These are phyloP conservation scores for Drosophila longiperda DNA, from an alignment of 2,888 invertebrate species.

Conservation along the genomic window DNA sequence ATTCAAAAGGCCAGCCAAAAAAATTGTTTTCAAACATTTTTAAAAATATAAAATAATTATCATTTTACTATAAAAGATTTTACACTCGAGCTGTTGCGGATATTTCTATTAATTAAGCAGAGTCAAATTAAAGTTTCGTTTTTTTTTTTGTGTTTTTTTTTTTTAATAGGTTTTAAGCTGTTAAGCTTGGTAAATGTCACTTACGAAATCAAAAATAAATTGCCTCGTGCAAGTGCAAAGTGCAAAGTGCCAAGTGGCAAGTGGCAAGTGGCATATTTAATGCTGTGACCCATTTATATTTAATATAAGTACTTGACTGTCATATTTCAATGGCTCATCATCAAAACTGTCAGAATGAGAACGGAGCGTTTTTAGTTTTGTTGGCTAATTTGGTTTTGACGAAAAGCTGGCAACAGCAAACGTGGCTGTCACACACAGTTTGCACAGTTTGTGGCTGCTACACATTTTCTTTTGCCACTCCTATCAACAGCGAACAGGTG, in stretches of 20 bases:
- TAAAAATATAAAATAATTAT: too few species aligned
- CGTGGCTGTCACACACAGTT: slow-evolving; percentile 17
- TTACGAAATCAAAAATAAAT: not conserved
- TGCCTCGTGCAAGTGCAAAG: not conserved
- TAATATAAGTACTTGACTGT: slow-evolving; percentile 1
- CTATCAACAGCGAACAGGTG: slow-evolving; percentile 19
- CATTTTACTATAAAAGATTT: too few species aligned
- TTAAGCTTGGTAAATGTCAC: not conserved
- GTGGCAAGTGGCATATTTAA: not conserved
- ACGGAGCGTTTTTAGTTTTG: slow-evolving; percentile 27
- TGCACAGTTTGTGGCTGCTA: not conserved
- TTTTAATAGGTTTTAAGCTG: not conserved
- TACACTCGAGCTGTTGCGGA: too few species aligned
- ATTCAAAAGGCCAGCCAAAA: not conserved
- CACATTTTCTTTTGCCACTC: slow-evolving; percentile 2
- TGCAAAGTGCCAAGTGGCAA: not conserved
- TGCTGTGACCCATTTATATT: not conserved
- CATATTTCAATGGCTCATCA: slow-evolving; percentile 13
- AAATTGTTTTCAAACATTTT: not conserved
- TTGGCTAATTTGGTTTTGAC: slow-evolving; percentile 35
- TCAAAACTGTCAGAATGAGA: slow-evolving; percentile 30
- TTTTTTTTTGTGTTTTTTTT: too few species aligned
- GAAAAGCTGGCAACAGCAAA: slow-evolving; percentile 29
- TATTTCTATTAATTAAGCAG: too few species aligned
- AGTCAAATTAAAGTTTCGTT: too few species aligned